A percentile compares a stretch with the other conserved stretches of the same genome.
Evolutionary conservation across 1,140 invertebrate genomes (phyloP).

Genomic region (Drosophila erecta): DNA sequence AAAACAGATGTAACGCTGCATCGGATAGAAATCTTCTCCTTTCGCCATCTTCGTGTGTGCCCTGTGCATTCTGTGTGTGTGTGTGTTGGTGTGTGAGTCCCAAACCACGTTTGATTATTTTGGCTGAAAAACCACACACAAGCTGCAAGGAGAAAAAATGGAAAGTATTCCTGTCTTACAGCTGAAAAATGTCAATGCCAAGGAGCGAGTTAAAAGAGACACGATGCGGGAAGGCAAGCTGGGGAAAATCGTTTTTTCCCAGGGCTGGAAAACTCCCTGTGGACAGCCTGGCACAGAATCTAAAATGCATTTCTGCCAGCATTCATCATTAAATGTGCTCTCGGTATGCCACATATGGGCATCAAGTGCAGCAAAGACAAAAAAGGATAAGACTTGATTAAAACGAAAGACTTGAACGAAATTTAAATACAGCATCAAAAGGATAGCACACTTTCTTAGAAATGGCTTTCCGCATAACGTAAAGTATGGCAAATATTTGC

Average conservation of each 20-base stretch:
- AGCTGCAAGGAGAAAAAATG: slow-evolving; percentile 30
- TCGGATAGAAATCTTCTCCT: slow-evolving; percentile 35
- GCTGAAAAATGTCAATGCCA: slow-evolving; percentile 58
- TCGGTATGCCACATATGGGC: neutral
- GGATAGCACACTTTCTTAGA: neutral
- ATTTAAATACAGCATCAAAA: too few species aligned
- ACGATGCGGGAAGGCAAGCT: slow-evolving; percentile 10
- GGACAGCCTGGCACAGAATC: slow-evolving; percentile 1
- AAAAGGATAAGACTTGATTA: neutral
- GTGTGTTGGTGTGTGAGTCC: slow-evolving; percentile 7
- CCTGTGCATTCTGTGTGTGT: neutral
- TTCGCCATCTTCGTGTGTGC: slow-evolving; percentile 10
- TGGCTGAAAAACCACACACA: slow-evolving; percentile 44
- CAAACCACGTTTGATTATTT: slow-evolving; percentile 74
- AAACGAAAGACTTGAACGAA: neutral
- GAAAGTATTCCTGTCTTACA: slow-evolving; percentile 63
- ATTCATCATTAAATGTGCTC: slow-evolving; percentile 27
- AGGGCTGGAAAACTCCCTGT: neutral
- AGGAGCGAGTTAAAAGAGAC: slow-evolving; percentile 30
- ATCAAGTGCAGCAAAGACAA: neutral
- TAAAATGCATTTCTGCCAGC: slow-evolving; percentile 8
- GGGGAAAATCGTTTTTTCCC: slow-evolving; percentile 29
- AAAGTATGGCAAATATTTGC: neutral
- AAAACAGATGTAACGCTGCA: slow-evolving; percentile 67
- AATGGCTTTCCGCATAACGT: neutral